Evolutionary conservation across 2,113 vertebrate genomes (phyloP), one percentile per base, ranked within the genome.

Genomic region (Phalacrocorax pelagicus): DNA sequence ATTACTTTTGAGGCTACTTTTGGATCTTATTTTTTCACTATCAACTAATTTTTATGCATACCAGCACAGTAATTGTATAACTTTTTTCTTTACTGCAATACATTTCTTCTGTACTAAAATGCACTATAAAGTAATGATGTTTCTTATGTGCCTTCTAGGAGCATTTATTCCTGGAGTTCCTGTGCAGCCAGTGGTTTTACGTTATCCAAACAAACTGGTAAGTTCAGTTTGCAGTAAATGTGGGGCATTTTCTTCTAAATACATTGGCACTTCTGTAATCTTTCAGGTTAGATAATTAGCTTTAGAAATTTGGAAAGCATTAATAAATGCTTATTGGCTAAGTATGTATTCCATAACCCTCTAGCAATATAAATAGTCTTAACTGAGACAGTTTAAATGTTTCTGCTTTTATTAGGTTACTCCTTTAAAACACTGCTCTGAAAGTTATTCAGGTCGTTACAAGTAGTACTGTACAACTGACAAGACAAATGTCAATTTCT

Each of bases 111-210:
- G 17, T 58, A 52, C 22, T 13, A 86, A 66, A 90, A 80, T 59
- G 9, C 32, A 9, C 52, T 63, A 2, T 61, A 36, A 79, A 74
- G 42, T 96, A 91, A 88, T 88, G 26, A 10, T 67, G 27, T 87
- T 11, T 90, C 15, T 4, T 40, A 38, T 85, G 29, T 95, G 70
- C 69, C 40, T 86, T 85, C 63, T 95, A 99, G 99, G 99, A 66
- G 99, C 99, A 0, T 99, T 99, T 93, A 99, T 99, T 94, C 99
- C 99, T 12, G 99, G 99, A 21, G 99, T 99, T 23, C 99, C 99
- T 27, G 99, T 99, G 32, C 99, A 99, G 89, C 99, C 99, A 11
- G 99, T 99, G 82, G 99, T 99, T 66, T 96, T 99, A 49, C 98
- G 99, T 47, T 99, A 99, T 86, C 99, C 99, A 26, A 99, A 99